phyloP scores from a whole-genome alignment of 2,797 vertebrate genomes.

The Sphenopsis melanotis region DNA sequence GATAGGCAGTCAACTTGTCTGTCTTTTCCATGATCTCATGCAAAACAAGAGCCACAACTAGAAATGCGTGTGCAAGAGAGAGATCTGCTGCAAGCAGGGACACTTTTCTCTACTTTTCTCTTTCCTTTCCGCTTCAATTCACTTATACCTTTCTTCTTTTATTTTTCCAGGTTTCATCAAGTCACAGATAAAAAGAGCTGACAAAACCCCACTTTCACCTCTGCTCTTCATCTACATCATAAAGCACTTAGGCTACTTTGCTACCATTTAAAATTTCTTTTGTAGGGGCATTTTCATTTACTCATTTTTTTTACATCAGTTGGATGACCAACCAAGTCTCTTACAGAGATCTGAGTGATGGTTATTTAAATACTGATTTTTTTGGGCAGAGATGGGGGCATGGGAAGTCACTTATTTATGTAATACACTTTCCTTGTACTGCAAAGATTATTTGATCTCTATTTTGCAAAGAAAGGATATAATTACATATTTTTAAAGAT shows the following conservation, averaged over 20 bases:
- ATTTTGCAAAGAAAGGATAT: background rate
- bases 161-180: background rate
- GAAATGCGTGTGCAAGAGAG: background rate
- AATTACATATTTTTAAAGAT: background rate
- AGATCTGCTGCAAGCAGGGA: background rate
- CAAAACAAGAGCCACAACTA: background rate
- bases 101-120: background rate
- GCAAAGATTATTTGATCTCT: background rate
- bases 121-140: background rate
- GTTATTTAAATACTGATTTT: background rate
- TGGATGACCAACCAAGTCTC: background rate
- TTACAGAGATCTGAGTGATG: background rate
- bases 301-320: background rate
- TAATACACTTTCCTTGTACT: background rate
- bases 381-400: fast-evolving
- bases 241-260: background rate
- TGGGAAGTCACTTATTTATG: background rate
- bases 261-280: background rate
- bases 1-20: background rate
- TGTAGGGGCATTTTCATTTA: background rate
- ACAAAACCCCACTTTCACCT: background rate
- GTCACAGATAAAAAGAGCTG: background rate
- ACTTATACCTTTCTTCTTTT: background rate
- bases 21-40: background rate
- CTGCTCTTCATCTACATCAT: background rate